These are phyloP conservation scores for Hylaea fasciaria DNA, from an alignment of 2,888 invertebrate genomes.

Conservation along the genomic window DNA sequence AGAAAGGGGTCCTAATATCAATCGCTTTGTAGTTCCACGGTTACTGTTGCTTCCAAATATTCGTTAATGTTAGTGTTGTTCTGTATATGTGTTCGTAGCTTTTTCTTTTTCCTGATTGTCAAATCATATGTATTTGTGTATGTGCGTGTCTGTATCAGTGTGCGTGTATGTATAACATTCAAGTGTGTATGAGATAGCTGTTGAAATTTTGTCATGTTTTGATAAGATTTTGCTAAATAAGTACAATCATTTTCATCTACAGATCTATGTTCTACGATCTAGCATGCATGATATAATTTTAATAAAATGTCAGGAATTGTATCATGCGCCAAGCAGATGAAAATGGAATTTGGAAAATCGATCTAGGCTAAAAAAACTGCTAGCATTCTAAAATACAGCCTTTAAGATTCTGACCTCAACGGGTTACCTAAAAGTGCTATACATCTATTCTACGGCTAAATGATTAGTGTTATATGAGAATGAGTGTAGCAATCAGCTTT, in stretches of 20 bases:
- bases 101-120: constrained; percentile 29
- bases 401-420: constrained; percentile 39
- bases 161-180: constrained; percentile 1
- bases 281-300: constrained; percentile 34
- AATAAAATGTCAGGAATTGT: constrained; percentile 5
- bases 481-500: constrained; percentile 75
- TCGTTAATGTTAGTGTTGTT: constrained; percentile 57
- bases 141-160: constrained; percentile 43
- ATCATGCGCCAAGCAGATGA: constrained; percentile 59
- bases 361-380: neutral
- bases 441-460: constrained; percentile 56
- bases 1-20: constrained; percentile 85
- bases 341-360: constrained; percentile 38
- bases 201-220: neutral
- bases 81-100: constrained; percentile 44
- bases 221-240: neutral
- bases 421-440: constrained; percentile 16
- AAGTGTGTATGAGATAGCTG: neutral
- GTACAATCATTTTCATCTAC: constrained; percentile 23
- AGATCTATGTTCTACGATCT: constrained; percentile 17
- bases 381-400: neutral
- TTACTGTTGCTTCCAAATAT: constrained; percentile 63
- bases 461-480: constrained; percentile 60
- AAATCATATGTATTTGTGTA: constrained; percentile 41
- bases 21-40: constrained; percentile 79